Evolutionary conservation across 2,888 invertebrate species (phyloP), one percentile per base, ranked within the genome.

Genomic region (Hypsopygia costalis): DNA sequence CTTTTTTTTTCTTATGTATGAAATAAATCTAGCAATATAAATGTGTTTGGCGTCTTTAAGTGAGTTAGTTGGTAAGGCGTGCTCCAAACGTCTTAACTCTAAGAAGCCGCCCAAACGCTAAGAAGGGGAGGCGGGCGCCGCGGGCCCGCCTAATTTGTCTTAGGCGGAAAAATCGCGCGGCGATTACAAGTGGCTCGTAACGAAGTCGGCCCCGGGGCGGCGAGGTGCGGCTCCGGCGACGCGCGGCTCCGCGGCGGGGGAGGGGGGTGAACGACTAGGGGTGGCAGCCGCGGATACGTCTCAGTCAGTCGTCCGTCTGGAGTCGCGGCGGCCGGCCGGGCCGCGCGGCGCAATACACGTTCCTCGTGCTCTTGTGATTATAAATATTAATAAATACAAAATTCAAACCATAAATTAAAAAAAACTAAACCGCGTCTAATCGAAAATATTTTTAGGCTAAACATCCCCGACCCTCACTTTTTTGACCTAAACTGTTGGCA

Each of bases 301-400:
- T 87, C 87, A 88, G 87, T 87, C 87, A 88, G 87, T 88, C 81
- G 86, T 82, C 87, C 87, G 87, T 88, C 87, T 88, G 83, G 71
- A 85, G 87, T 87, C 87, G 87, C 85, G 81, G 80, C 82, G 87
- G 86, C 87, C 85, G 83, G 78, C 77, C 83, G 86, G 83, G 81
- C 87, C 85, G 85, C 85, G 86, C 86, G 87, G 66, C 85, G 77
- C 67, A 81, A 79, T 81, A 81, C 81, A 81, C 87, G 89, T 89
- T 89, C 89, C 89, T 89, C 89, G 88, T 85, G 87, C 83, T 78
- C 81, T 89, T 89, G 89, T 89, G 89, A 89, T 89, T 80, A 76
- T 82, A 83, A 82, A 86, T 80, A 79, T 80, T 71, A 83, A 80
- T 74, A 76, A 75, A 73, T 70, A 68, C 56, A 62, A 77, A 73